Conservation (phyloP, 2,888 invertebrate species). For the Parnassius glacialis region DNA sequence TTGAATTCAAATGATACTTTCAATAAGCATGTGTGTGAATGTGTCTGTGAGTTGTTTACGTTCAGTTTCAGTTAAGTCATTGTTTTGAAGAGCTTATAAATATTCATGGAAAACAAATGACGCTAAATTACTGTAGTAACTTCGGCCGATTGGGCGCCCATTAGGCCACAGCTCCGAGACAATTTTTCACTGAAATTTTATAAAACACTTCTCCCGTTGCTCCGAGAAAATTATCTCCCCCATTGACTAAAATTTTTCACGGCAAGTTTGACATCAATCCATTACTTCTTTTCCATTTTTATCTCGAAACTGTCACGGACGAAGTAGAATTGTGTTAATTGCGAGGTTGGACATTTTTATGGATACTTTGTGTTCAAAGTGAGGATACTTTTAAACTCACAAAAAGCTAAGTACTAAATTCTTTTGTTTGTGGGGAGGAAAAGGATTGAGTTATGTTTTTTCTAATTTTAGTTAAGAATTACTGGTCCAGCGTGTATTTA, state of each 20-base stretch:
- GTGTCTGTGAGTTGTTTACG: slow-evolving; percentile 44
- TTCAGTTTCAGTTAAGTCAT: slow-evolving; percentile 57
- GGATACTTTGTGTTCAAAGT: slow-evolving; percentile 48
- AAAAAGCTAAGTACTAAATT: slow-evolving; percentile 42
- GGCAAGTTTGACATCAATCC: slow-evolving; percentile 77
- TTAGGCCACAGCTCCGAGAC: slow-evolving; percentile 45
- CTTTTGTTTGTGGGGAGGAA: slow-evolving; percentile 26
- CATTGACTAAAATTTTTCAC: slow-evolving; percentile 77
- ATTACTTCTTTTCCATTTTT: slow-evolving; percentile 70
- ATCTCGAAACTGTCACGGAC: slow-evolving; percentile 61
- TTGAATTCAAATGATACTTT: slow-evolving; percentile 25
- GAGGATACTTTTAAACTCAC: slow-evolving; percentile 41
- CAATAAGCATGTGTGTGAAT: slow-evolving; percentile 46
- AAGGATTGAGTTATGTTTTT: slow-evolving; percentile 24
- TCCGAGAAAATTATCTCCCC: slow-evolving; percentile 71
- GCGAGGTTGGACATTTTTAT: slow-evolving; percentile 58
- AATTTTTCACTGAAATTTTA: slow-evolving; percentile 70
- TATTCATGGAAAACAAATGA: slow-evolving; percentile 73
- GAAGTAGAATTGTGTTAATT: slow-evolving; percentile 73
- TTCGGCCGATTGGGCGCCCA: slow-evolving; percentile 48
- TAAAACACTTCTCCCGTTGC: slow-evolving; percentile 64
- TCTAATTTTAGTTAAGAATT: background rate
- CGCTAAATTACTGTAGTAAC: slow-evolving; percentile 56
- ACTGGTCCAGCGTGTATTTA: no score
- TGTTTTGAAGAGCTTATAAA: slow-evolving; percentile 67